Evolutionary conservation across 1,140 invertebrate genomes (phyloP).

Genomic region (Anadara kagoshimensis): DNA sequence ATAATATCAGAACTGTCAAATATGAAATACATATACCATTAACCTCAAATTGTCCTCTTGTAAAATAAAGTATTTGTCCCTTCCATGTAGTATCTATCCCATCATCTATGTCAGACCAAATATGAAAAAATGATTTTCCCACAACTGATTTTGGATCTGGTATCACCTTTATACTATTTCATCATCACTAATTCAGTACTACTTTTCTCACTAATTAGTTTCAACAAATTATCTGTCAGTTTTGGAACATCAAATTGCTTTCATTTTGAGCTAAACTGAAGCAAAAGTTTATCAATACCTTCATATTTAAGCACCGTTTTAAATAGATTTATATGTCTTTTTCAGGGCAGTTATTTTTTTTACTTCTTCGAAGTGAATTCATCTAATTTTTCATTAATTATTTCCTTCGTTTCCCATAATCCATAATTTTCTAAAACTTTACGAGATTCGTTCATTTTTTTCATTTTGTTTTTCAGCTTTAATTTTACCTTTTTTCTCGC

Average conservation of each 20-base stretch:
- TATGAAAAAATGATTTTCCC: neutral
- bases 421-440: slow-evolving; percentile 1
- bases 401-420: neutral
- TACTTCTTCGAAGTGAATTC: neutral
- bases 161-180: neutral
- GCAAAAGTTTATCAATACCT: neutral
- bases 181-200: neutral
- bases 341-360: slow-evolving; percentile 5
- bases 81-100: neutral
- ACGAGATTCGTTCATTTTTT: neutral
- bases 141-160: neutral
- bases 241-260: neutral
- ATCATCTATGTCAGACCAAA: neutral
- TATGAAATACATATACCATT: too few relatives aligned
- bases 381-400: slow-evolving; percentile 2
- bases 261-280: neutral
- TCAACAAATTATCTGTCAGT: slow-evolving; percentile 1
- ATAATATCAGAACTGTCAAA: too few relatives aligned
- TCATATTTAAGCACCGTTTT: neutral
- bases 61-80: neutral
- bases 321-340: neutral
- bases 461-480: slow-evolving; percentile 12
- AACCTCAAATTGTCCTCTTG: slow-evolving; percentile 2
- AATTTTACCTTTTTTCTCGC: neutral
- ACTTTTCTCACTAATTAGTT: slow-evolving; percentile 3